Conservation (phyloP, 2,888 invertebrate species). For the Leptopilina drosophilae region DNA sequence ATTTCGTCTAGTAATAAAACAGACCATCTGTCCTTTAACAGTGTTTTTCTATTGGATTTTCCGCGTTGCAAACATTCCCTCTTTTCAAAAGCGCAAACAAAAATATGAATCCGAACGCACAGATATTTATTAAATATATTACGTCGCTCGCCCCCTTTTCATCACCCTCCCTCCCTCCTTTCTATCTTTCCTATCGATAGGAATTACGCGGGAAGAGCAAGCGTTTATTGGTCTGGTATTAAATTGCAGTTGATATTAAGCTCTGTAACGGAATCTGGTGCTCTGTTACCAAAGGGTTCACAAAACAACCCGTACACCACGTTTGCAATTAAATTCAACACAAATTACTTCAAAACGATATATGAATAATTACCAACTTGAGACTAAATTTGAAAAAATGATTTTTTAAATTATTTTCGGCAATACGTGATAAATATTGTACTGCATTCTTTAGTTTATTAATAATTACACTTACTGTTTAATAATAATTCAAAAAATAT, state of each 20-base stretch:
- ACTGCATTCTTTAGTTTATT: no score
- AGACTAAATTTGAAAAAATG: slow-evolving; percentile 48
- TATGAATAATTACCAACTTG: slow-evolving; percentile 63
- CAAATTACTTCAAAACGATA: slow-evolving; percentile 62
- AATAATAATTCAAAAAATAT: no score
- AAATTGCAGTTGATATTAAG: slow-evolving; percentile 63
- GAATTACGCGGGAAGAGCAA: slow-evolving; percentile 55
- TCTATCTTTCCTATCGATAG: slow-evolving; percentile 20
- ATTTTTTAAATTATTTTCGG: not conserved
- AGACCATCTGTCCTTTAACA: slow-evolving; percentile 37
- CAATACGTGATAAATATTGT: no score
- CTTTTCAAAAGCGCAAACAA: slow-evolving; percentile 10
- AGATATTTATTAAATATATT: slow-evolving; percentile 29
- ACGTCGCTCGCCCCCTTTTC: not conserved
- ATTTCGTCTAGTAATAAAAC: slow-evolving; percentile 33
- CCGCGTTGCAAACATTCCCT: slow-evolving; percentile 27
- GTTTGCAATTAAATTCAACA: slow-evolving; percentile 66
- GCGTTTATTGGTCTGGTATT: slow-evolving; percentile 60
- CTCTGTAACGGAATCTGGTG: slow-evolving; percentile 55
- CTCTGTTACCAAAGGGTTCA: slow-evolving; percentile 19
- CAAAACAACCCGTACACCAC: not conserved
- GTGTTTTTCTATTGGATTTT: slow-evolving; percentile 39
- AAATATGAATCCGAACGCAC: slow-evolving; percentile 6
- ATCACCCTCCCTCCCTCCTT: not conserved
- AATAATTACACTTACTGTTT: no score